Percentiles rank a stretch among this genome's conserved stretches.
These are phyloP conservation scores for Malurus leucopterus DNA, from an alignment of 2,797 vertebrate genomes.

Conservation along the genomic window DNA sequence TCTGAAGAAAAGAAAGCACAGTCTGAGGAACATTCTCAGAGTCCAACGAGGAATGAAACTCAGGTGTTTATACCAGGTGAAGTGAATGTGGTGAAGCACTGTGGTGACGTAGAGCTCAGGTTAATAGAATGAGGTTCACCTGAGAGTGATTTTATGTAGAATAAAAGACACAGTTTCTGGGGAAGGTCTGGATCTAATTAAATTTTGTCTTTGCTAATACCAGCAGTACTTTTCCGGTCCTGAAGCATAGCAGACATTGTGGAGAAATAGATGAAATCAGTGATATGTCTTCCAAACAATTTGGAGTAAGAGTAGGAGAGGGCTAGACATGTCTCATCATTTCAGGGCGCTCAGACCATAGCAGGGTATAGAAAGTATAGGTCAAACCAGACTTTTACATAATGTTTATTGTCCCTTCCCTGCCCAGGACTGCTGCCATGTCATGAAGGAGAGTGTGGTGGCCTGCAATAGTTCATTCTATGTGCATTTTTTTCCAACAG, in stretches of 20 bases:
- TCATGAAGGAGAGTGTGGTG: background rate
- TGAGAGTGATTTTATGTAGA: background rate
- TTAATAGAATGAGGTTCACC: background rate
- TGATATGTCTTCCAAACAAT: background rate
- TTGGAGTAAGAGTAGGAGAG: background rate
- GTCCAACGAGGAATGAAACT: conserved; percentile 72
- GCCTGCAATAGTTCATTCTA: background rate
- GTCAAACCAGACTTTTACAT: background rate
- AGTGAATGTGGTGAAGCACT: background rate
- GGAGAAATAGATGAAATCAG: background rate
- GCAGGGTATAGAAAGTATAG: background rate
- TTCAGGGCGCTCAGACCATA: background rate
- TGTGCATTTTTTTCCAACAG: conserved; percentile 41
- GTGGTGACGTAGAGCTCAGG: background rate
- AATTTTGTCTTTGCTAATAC: background rate
- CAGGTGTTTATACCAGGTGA: conserved; percentile 75
- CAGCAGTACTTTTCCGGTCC: background rate
- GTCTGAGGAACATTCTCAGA: conserved; percentile 24
- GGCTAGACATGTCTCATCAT: background rate
- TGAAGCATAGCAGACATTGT: background rate
- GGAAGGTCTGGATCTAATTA: background rate
- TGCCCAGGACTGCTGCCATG: background rate
- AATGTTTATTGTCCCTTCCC: background rate
- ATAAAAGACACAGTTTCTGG: background rate
- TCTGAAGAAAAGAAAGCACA: background rate